These are phyloP conservation scores for Bryconaethiops microstoma DNA, from an alignment of 2,797 vertebrate genomes.

Conservation along the genomic window DNA sequence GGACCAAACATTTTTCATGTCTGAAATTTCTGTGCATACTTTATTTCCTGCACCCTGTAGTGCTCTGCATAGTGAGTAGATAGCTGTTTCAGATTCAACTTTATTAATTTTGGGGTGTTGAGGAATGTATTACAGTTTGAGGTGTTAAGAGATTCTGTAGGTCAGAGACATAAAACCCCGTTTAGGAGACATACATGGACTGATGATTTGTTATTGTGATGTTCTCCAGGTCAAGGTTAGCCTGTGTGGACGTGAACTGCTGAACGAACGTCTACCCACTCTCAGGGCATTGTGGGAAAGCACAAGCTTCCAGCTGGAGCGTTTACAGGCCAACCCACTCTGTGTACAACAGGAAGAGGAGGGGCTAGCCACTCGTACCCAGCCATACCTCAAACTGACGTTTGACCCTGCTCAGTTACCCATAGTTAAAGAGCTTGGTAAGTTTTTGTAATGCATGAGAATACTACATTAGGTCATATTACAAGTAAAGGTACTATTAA, in stretches of 20 bases:
- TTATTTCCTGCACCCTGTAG: neutral
- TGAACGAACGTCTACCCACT: conserved; percentile 76
- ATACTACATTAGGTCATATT: neutral
- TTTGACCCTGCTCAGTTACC: conserved; percentile 76
- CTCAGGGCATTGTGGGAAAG: conserved; percentile 87
- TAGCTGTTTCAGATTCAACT: no score
- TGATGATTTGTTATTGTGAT: neutral
- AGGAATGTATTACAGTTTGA: no score
- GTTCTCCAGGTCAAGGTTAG: conserved; percentile 75
- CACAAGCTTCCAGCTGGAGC: conserved; percentile 90
- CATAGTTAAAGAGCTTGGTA: conserved; percentile 70
- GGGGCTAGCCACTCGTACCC: conserved; percentile 76
- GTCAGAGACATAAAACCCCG: no score
- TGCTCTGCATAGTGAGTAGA: no score
- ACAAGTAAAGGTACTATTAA: neutral
- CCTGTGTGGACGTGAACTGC: conserved; percentile 77
- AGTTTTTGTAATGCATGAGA: conserved; percentile 43
- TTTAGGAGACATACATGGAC: no score
- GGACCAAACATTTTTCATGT: neutral
- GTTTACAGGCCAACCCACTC: conserved; percentile 80
- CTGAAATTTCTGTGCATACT: neutral
- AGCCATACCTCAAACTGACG: conserved; percentile 80
- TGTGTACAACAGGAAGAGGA: conserved; percentile 84
- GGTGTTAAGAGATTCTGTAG: no score
- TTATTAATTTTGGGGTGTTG: no score